phyloP scores from a whole-genome alignment of 2,113 vertebrate genomes.

The Gasterosteus nipponicus region DNA sequence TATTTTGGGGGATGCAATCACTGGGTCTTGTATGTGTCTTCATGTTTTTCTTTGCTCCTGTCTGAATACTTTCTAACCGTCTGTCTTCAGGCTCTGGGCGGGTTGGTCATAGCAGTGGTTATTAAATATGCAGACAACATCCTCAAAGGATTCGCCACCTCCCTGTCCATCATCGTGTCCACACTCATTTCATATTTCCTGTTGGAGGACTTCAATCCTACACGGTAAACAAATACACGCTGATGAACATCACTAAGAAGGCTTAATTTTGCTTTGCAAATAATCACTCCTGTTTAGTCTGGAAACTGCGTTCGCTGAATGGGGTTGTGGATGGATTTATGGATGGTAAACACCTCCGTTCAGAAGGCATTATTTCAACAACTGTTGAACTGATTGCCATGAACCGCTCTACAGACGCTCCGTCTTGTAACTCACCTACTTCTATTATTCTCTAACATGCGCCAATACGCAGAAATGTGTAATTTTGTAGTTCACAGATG shows the following conservation, averaged over 20 bases:
- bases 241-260: background rate
- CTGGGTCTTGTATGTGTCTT: background rate
- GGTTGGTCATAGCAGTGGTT: constrained; percentile 69
- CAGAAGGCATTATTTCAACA: background rate
- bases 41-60: background rate
- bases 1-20: no score
- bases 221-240: constrained; percentile 44
- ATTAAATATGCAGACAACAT: constrained; percentile 80
- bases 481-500: background rate
- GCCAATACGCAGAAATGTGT: background rate
- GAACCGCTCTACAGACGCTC: background rate
- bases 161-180: constrained; percentile 72
- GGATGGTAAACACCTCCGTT: background rate
- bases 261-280: background rate
- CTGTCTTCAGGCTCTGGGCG: constrained; percentile 66
- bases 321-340: background rate
- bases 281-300: background rate
- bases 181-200: constrained; percentile 71
- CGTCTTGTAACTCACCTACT: background rate
- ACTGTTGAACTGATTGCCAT: background rate
- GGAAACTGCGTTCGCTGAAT: background rate
- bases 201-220: constrained; percentile 68
- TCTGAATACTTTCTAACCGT: constrained; percentile 1
- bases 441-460: background rate
- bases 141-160: constrained; percentile 76